Evolutionary conservation across 1,140 invertebrate species (phyloP), one percentile per base, ranked within the genome.

Genomic region (Antheraea mylitta): DNA sequence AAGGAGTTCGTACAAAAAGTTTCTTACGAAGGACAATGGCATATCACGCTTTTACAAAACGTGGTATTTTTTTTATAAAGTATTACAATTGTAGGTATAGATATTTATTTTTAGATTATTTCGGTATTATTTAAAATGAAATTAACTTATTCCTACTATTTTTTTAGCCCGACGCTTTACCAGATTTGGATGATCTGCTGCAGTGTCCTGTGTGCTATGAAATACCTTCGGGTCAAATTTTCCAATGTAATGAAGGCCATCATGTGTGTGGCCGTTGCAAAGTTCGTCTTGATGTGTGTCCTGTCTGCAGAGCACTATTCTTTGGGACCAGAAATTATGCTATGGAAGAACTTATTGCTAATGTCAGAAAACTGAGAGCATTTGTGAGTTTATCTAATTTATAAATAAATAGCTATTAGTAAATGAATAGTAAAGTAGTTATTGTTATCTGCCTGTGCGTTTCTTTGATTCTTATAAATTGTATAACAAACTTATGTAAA

Each of bases 141-240:
- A 42, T 11, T 42, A 42, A 42, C 11, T 3, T 42, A 42, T 11
- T 10, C 11, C 38, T 10, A 4, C 38, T 42, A 7, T 42, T 42
- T 71, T 67, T 85, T 84, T 72, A 90, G 87, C 63, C 79, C 9
- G 89, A 90, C 70, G 79, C 81, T 72, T 70, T 87, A 61, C 78
- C 89, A 60, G 87, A 92, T 64, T 77, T 93, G 36, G 91, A 92
- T 77, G 87, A 92, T 61, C 67, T 91, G 37, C 66, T 93, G 58
- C 90, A 92, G 80, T 93, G 92, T 71, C 92, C 92, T 53, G 88
- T 93, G 37, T 93, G 92, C 71, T 90, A 92, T 70, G 90, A 93
- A 68, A 85, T 92, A 61, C 89, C 89, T 42, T 67, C 81, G 4
- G 89, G 87, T 18, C 86, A 89, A 59, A 92, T 93, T 67, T 91